Evolutionary conservation across 2,113 vertebrate genomes (phyloP), one percentile per base, ranked within the genome.

Genomic region (Herpetotheres cachinnans): DNA sequence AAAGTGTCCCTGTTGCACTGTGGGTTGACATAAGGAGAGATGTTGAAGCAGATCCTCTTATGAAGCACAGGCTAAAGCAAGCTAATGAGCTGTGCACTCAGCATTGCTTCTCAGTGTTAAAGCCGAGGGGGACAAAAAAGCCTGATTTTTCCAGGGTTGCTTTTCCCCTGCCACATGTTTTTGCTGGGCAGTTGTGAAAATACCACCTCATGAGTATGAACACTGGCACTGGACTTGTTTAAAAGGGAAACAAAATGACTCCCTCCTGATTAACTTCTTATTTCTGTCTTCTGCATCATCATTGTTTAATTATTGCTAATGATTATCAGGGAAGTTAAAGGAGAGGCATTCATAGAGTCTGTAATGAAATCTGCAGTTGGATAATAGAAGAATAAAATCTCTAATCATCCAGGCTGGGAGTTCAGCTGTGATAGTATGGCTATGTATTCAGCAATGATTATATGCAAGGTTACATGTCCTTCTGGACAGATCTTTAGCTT

Each of bases 281-380:
- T 40, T 82, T 95, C 71, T 94, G 73, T 78, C 65, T 84, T 44
- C 52, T 72, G 44, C 54, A 40, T 78, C 36, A 18, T 69, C 40
- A 17, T 56, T 44, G 52, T 65, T 91, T 89, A 89, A 92, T 94
- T 93, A 77, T 79, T 56, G 70, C 49, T 91, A 85, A 82, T 66
- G 40, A 65, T 86, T 79, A 69, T 70, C 46, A 42, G 84, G 26
- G 78, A 89, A 46, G 86, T 85, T 89, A 69, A 93, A 96, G 90
- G 73, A 76, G 82, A 59, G 55, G 67, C 65, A 38, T 86, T 92
- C 42, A 47, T 11, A 73, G 78, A 86, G 76, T 49, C 71, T 77
- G 82, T 93, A 88, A 96, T 92, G 88, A 95, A 95, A 90, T 94
- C 82, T 90, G 79, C 69, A 73, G 49, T 83, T 86, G 92, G 74